A percentile compares a stretch with the other conserved stretches of the same genome.
Evolutionary conservation across 2,113 vertebrate genomes (phyloP).

Genomic region (Coryphaenoides rupestris): DNA sequence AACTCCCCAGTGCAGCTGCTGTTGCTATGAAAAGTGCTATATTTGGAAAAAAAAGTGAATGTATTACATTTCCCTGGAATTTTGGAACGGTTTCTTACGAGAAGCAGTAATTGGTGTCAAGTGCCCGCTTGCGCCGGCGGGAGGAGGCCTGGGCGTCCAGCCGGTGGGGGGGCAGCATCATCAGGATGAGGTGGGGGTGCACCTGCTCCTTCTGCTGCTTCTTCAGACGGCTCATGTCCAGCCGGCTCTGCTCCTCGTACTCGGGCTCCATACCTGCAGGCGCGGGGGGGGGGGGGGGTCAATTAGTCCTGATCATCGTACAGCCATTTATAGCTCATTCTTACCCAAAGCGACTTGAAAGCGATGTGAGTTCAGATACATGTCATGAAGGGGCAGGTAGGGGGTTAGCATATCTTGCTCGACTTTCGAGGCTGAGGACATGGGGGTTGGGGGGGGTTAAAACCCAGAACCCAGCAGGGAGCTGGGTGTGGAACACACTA

Average conservation of each 20-base stretch:
- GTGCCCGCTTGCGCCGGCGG: constrained; percentile 88
- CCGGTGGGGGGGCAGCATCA: constrained; percentile 95
- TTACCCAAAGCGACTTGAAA: too few relatives aligned
- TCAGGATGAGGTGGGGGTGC: constrained; percentile 93
- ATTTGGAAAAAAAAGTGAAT: constrained; percentile 22
- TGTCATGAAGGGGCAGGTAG: too few relatives aligned
- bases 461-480: too few relatives aligned
- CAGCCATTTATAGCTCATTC: too few relatives aligned
- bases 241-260: constrained; percentile 74
- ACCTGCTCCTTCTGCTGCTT: constrained; percentile 86
- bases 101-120: constrained; percentile 97
- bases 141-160: constrained; percentile 78
- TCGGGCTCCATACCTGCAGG: constrained; percentile 84
- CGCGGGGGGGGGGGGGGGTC: not conserved
- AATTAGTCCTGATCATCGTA: not conserved
- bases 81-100: constrained; percentile 70
- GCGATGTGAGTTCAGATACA: too few relatives aligned
- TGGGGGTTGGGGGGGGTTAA: too few relatives aligned
- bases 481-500: too few relatives aligned
- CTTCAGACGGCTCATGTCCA: constrained; percentile 76
- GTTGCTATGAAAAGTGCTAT: constrained; percentile 3
- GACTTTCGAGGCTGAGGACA: too few relatives aligned
- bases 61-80: constrained; percentile 25
- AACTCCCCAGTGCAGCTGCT: constrained; percentile 13
- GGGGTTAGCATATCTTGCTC: too few relatives aligned